Base-by-base conservation (phyloP, 53 echinoderm and acorn worm species). In the Luidia sarsii region DNA sequence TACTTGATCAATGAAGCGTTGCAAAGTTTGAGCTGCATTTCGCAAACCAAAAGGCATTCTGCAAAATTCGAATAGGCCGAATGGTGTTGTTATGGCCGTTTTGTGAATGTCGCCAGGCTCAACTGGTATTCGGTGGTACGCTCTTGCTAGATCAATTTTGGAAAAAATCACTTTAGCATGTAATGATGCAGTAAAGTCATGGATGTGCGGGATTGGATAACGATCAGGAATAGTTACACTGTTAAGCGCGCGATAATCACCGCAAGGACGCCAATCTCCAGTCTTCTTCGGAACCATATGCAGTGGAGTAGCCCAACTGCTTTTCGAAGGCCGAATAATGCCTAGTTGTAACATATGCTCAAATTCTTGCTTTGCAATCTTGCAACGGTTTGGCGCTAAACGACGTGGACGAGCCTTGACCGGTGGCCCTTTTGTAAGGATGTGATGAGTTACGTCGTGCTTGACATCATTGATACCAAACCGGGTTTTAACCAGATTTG, bases 11-110 rank as follows among this genome's bases (percentile, higher is more conserved):
- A 89, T 89, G 37, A 82, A 88, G 2, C 88, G 24, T 18, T 80
- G 87, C n/a, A 87, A 81, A 0, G 87, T 39, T 36, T 87, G 82
- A 0, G 82, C 87, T n/a, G 87, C 82, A 39, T 85, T 90, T 18
- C 85, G 41, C 37, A 86, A 41, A 32, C 83, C 89, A 41, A 90
- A 90, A 11, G 90, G 86, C 90, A 90, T 90, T 4, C 75, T 65
- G 0, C 45, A 22, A 71, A 86, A 90, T 48, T 90, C 85, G 31
- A 57, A 90, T 5, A 86, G 35, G n/a, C 81, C 75, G 34, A 86
- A 87, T 22, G 87, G 87, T 2, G 81, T 80, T 6, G 57, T 69
- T 28, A 87, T 81, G 7, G 81, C 71, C 29, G 80, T 87, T 21
- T 81, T 87, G 13, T 8, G 33, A 18, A 87, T 70, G 28, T 87